Percentiles rank a stretch among this genome's conserved stretches.
Conservation (phyloP, 1,140 invertebrate genomes). For the Hycleus phaleratus region DNA sequence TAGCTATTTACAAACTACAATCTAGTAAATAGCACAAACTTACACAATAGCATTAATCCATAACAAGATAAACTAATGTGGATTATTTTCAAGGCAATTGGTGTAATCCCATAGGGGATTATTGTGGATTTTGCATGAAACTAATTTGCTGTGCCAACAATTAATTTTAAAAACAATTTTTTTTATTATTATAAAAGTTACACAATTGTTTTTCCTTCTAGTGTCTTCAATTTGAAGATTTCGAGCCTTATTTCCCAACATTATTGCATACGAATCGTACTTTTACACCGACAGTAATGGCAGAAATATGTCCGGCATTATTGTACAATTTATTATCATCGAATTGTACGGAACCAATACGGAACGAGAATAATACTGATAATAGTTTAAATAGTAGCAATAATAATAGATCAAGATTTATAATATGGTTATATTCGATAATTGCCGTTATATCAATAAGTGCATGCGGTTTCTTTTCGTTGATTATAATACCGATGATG, state of each 20-base stretch:
- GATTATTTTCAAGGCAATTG: no score
- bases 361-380: no score
- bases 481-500: conserved; percentile 83
- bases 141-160: no score
- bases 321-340: conserved; percentile 29
- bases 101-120: no score
- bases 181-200: conserved; percentile 23
- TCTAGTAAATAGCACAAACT: no score
- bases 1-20: no score
- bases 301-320: conserved; percentile 28
- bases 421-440: conserved; percentile 68
- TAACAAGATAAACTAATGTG: no score
- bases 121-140: no score
- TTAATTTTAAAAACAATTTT: no score
- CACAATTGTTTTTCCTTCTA: conserved; percentile 31
- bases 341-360: conserved; percentile 9
- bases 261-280: neutral
- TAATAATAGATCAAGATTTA: conserved; percentile 1
- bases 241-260: conserved; percentile 37
- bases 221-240: conserved; percentile 42
- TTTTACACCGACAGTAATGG: neutral
- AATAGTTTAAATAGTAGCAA: neutral
- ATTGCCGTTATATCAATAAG: conserved; percentile 76
- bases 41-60: no score
- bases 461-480: conserved; percentile 72